A percentile compares a stretch with the other conserved stretches of the same genome.
These are phyloP conservation scores for Macaria notata DNA, from an alignment of 2,888 invertebrate species.

Conservation along the genomic window DNA sequence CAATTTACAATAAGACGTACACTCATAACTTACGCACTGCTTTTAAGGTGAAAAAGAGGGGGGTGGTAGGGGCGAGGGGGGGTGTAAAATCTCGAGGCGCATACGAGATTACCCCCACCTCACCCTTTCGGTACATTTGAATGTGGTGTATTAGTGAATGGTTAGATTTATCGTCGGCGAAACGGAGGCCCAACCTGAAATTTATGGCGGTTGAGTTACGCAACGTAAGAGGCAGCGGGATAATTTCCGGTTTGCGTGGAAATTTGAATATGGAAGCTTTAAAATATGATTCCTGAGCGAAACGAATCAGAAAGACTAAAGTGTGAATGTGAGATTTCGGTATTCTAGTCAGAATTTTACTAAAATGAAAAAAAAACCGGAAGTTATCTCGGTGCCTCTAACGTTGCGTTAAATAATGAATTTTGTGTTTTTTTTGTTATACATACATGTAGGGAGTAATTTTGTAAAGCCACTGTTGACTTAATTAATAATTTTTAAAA, in stretches of 20 bases:
- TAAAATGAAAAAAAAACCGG: no score
- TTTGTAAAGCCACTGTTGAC: no score
- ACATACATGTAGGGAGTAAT: no score
- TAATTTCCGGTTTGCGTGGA: conserved; percentile 11
- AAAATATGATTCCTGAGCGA: no score
- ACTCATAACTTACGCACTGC: conserved; percentile 41
- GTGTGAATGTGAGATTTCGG: no score
- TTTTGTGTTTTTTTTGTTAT: no score
- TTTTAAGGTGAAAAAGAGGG: conserved; percentile 37
- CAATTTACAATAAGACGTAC: conserved; percentile 24
- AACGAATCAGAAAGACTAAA: no score
- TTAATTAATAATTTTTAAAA: no score
- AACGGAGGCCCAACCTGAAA: conserved; percentile 58
- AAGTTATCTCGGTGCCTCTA: conserved; percentile 26
- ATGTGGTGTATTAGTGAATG: conserved; percentile 75
- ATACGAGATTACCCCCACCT: conserved; percentile 36
- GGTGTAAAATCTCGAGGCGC: conserved; percentile 32
- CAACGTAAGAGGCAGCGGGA: conserved; percentile 25
- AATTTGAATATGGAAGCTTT: no score
- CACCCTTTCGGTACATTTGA: conserved; percentile 62
- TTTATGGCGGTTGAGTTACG: conserved; percentile 53
- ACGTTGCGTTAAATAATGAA: no score
- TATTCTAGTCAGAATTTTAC: no score
- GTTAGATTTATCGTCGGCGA: conserved; percentile 66
- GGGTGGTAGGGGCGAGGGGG: conserved; percentile 10